phyloP scores from a whole-genome alignment of 2,113 vertebrate genomes.

The Procavia capensis region DNA sequence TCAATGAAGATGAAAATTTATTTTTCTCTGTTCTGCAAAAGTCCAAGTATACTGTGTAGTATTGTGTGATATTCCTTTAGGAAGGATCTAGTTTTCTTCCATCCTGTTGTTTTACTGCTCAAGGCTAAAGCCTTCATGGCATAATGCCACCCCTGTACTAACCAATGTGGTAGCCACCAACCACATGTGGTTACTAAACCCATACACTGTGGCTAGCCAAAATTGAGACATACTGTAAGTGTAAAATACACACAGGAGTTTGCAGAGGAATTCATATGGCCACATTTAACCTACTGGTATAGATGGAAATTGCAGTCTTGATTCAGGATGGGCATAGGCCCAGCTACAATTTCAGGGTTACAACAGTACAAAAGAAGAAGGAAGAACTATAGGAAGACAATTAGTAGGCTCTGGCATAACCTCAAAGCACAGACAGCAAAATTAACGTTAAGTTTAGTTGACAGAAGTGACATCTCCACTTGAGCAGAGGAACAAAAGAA shows the following conservation, averaged over 20 bases:
- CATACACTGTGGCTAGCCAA: background rate
- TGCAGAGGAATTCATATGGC: background rate
- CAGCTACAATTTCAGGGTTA: background rate
- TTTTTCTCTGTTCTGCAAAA: background rate
- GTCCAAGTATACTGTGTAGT: background rate
- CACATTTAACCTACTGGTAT: background rate
- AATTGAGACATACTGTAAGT: background rate
- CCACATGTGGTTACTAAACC: no score
- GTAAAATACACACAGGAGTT: background rate
- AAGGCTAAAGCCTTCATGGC: background rate
- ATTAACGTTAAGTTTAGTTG: conserved; percentile 2
- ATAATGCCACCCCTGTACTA: background rate
- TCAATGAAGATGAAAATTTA: background rate
- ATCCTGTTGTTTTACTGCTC: background rate
- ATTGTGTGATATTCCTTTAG: background rate
- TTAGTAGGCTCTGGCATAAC: background rate
- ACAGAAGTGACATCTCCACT: background rate
- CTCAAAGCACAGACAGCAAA: background rate
- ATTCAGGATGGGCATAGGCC: background rate
- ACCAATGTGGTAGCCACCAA: background rate
- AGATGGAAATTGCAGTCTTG: background rate
- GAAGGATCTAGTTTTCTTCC: background rate
- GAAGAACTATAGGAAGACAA: background rate
- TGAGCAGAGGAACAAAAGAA: background rate
- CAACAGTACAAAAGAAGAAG: background rate